Base-by-base conservation (phyloP, 92 coral and sea anemone species). In the Epizoanthus rinbou region DNA sequence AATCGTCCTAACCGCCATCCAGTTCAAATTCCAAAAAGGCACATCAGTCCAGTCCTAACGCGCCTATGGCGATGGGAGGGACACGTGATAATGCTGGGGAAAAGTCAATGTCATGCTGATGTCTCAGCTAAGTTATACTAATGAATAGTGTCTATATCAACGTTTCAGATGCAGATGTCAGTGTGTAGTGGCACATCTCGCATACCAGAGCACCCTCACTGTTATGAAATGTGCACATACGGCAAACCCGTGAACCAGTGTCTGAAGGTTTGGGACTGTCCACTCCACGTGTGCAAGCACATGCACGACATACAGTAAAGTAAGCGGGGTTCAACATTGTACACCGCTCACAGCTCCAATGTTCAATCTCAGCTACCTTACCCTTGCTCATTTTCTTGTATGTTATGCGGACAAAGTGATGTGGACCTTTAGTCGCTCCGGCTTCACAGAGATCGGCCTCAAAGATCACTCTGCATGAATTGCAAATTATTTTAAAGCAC, bases 301-400 rank as follows among this genome's bases (percentile, higher is more conserved):
- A 92, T 15, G 86, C 57, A n/a, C 8, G 16, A 76, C 95, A 92
- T 24, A 85, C 86, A 47, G n/a, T 84, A 74, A 81, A n/a, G 4
- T 69, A 71, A 0, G 75, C 70, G 16, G 89, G 82, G 68, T 92
- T 92, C 8, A 67, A 37, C 67, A 35, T 80, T 7, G 95, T 92
- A 84, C 95, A 92, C 0, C 91, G 89, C 16, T 53, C 66, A 64
- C 95, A 92, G 22, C 64, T 6, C 95, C 95, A 92, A 17, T 80
- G 62, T 7, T 62, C 58, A 18, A 0, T 62, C 2, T 64, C 47
- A 8, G 22, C 6, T 31, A 57, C 28, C 25, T 58, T 75, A 0
- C 25, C 57, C 8, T 33, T 57, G 28, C 66, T 75, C 56, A 11
- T 4, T 62, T 15, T 15, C 69, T 60, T 76, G 1, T 35, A 59